Evolutionary conservation across 2,113 vertebrate species (phyloP).

Genomic region (Platichthys stellatus): DNA sequence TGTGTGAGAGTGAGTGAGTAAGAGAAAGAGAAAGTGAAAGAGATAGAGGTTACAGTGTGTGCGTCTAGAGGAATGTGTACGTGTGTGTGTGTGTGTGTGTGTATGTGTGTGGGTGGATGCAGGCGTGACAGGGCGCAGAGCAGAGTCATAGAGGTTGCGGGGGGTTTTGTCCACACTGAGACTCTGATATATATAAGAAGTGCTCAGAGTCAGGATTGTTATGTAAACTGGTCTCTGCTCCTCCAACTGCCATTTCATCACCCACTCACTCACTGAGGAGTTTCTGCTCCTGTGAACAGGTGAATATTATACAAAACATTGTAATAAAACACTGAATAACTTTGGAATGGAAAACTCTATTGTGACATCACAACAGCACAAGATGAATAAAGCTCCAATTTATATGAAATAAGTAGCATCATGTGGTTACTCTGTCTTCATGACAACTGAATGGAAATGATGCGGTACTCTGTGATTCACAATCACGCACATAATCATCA

Average conservation of each 20-base stretch:
- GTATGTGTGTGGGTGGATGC: slow-evolving; percentile 34
- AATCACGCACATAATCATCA: too few species aligned
- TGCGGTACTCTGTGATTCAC: not conserved
- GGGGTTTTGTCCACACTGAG: slow-evolving; percentile 32
- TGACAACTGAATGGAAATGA: slow-evolving; percentile 3
- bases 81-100: slow-evolving; percentile 39
- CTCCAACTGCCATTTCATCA: slow-evolving; percentile 5
- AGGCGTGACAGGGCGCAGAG: slow-evolving; percentile 42
- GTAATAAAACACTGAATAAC: too few species aligned
- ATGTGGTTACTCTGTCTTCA: not conserved
- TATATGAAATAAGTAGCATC: too few species aligned
- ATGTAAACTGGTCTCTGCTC: slow-evolving; percentile 45
- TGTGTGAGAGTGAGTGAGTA: not conserved
- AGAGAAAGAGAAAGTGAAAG: slow-evolving; percentile 9
- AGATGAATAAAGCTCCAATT: not conserved
- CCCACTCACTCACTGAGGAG: not conserved
- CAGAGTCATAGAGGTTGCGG: slow-evolving; percentile 51
- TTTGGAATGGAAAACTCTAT: not conserved
- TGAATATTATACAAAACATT: too few species aligned
- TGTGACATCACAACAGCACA: not conserved
- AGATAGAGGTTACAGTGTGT: slow-evolving; percentile 24
- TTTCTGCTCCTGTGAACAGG: too few species aligned
- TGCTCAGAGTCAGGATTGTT: slow-evolving; percentile 47
- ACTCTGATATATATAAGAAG: slow-evolving; percentile 53
- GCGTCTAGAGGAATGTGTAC: slow-evolving; percentile 19